Conservation (phyloP, 2,113 vertebrate genomes). For the Suricata suricatta region DNA sequence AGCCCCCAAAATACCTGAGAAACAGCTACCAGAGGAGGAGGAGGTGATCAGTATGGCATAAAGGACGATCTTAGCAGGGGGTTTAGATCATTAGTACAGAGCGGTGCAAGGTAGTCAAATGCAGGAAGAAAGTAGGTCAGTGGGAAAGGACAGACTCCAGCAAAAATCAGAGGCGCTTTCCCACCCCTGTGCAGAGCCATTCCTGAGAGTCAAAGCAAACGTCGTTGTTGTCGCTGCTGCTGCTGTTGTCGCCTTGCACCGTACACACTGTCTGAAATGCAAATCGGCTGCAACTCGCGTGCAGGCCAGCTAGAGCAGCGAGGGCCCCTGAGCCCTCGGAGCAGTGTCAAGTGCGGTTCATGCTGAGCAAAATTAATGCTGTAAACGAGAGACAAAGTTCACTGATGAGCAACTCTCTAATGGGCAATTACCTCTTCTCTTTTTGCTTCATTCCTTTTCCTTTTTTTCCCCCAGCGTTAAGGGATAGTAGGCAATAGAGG, state of each 20-base stretch:
- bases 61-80: neutral
- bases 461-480: neutral
- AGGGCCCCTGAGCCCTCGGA: conserved; percentile 60
- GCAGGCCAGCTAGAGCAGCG: conserved; percentile 37
- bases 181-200: neutral
- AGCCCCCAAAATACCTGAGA: neutral
- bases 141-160: neutral
- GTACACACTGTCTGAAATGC: conserved; percentile 49
- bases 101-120: conserved; percentile 5
- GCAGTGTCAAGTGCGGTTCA: conserved; percentile 80
- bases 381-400: conserved; percentile 76
- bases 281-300: conserved; percentile 72
- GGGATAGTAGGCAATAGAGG: conserved; percentile 72
- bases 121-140: conserved; percentile 57
- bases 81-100: conserved; percentile 19
- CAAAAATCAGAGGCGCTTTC: neutral
- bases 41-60: neutral
- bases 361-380: conserved; percentile 80
- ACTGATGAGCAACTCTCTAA: conserved; percentile 77
- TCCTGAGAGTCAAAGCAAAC: conserved; percentile 3
- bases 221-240: neutral
- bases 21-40: neutral
- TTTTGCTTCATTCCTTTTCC: conserved; percentile 30
- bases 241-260: neutral
- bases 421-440: conserved; percentile 80